Conservation (phyloP, 2,888 invertebrate species). For the Formica aserva region DNA sequence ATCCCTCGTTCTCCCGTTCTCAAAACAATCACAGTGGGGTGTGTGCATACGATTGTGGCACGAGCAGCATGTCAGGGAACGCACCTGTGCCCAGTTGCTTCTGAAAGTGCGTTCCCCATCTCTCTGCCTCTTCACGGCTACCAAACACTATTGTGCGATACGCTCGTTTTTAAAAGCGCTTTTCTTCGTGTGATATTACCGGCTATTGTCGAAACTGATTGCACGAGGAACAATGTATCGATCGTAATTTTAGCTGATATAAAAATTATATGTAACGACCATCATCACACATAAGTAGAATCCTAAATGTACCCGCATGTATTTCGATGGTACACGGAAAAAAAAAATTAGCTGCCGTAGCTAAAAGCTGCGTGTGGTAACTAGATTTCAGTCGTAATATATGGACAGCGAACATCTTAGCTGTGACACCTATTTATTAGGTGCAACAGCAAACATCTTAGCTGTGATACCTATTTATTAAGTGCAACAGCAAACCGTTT, state of each 20-base stretch:
- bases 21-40: conserved; percentile 80
- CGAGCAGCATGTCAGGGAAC: conserved; percentile 76
- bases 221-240: conserved; percentile 8
- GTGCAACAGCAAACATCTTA: too few relatives aligned
- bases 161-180: conserved; percentile 40
- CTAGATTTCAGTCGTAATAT: too few relatives aligned
- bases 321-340: conserved; percentile 8
- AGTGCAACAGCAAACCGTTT: too few relatives aligned
- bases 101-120: conserved; percentile 66
- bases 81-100: conserved; percentile 74
- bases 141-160: conserved; percentile 53
- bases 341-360: too few relatives aligned
- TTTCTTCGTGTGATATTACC: conserved; percentile 58
- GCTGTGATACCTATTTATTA: too few relatives aligned
- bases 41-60: conserved; percentile 76
- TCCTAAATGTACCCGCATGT: conserved; percentile 59
- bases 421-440: too few relatives aligned
- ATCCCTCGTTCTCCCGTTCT: conserved; percentile 68
- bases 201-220: conserved; percentile 56
- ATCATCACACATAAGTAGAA: conserved; percentile 48
- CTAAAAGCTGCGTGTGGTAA: too few relatives aligned
- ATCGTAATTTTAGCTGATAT: not conserved
- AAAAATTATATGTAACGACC: not conserved
- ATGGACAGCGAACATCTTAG: too few relatives aligned
- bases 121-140: conserved; percentile 60